phyloP scores from a whole-genome alignment of 2,797 vertebrate genomes.

The Atherinosoma microstoma region DNA sequence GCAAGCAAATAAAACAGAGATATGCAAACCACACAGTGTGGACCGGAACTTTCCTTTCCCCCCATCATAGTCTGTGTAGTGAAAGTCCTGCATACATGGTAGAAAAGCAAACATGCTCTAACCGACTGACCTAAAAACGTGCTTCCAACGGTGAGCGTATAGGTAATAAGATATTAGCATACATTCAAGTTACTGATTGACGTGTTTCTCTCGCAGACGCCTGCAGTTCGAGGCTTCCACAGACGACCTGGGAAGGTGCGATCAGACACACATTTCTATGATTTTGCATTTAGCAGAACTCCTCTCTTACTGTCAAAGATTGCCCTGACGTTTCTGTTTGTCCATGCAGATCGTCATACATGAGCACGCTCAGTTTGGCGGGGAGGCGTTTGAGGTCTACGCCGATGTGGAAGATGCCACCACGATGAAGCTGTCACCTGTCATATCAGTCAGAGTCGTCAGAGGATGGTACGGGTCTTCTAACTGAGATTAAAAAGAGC shows the following conservation, averaged over 20 bases:
- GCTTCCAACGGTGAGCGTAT: background rate
- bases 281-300: background rate
- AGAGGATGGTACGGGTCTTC: slow-evolving; percentile 91
- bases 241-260: slow-evolving; percentile 96
- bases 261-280: background rate
- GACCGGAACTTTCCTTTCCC: background rate
- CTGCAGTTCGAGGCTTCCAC: slow-evolving; percentile 82
- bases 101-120: background rate
- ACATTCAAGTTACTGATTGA: slow-evolving; percentile 5
- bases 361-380: slow-evolving; percentile 80
- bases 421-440: slow-evolving; percentile 86
- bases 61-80: background rate
- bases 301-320: background rate
- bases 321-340: slow-evolving; percentile 8
- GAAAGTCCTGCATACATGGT: background rate
- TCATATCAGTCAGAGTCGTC: slow-evolving; percentile 88
- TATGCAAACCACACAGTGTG: slow-evolving; percentile 26
- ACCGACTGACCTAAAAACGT: background rate
- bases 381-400: slow-evolving; percentile 85
- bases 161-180: accelerated
- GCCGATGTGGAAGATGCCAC: slow-evolving; percentile 88
- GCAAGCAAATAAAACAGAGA: slow-evolving; percentile 45
- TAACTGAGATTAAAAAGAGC: background rate
- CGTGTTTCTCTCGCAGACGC: slow-evolving; percentile 62
- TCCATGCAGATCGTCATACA: slow-evolving; percentile 88